phyloP scores from a whole-genome alignment of 2,113 vertebrate species.

The Crotalus viridis region DNA sequence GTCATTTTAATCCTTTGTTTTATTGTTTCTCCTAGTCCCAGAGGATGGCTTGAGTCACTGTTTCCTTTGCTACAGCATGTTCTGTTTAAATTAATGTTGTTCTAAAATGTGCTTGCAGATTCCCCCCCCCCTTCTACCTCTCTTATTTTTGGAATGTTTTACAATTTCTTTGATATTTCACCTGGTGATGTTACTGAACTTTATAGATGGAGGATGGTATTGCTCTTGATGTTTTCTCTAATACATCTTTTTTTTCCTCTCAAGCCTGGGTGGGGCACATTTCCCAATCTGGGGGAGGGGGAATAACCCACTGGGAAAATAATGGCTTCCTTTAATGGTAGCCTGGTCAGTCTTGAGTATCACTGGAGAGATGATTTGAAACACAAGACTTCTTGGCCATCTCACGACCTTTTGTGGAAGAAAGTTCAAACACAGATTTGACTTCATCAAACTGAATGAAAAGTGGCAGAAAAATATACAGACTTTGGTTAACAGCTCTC shows the following conservation, averaged over 20 bases:
- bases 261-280: background rate
- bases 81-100: background rate
- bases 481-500: background rate
- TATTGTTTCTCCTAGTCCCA: background rate
- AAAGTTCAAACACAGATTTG: background rate
- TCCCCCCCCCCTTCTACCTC: background rate
- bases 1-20: background rate
- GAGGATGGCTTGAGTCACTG: background rate
- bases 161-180: background rate
- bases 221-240: background rate
- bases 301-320: background rate
- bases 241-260: background rate
- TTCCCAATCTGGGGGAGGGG: background rate
- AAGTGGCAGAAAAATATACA: background rate
- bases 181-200: background rate
- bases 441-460: background rate
- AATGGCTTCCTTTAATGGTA: background rate
- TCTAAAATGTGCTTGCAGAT: background rate
- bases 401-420: background rate
- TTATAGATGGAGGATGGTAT: background rate
- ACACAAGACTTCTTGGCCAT: background rate
- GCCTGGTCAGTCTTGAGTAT: background rate
- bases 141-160: background rate
- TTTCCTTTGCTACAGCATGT: background rate
- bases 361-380: background rate